Base-by-base conservation (phyloP, 2,888 invertebrate species). In the Operophtera brumata region DNA sequence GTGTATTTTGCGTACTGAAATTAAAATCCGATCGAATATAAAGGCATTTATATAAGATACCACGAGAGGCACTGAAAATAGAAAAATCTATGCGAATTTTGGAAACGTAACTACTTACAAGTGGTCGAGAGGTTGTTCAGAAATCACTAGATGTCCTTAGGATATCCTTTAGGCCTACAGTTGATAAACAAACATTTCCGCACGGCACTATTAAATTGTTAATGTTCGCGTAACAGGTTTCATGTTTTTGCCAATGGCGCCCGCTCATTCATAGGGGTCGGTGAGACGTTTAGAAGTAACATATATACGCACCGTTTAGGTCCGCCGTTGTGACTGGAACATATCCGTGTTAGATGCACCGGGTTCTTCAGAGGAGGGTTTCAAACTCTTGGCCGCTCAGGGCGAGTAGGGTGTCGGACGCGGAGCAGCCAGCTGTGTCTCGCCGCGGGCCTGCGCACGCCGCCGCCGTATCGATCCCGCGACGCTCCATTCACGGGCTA, bases 381-480 rank as follows among this genome's bases (percentile, higher is more conserved):
- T 78, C 81, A 73, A 73, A 70, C 68, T 73, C 78, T 56, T 44
- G 36, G 70, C 76, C 71, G 65, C 74, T 26, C 45, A 35, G 67
- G 65, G 67, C 72, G 70, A 67, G 72, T 69, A 64, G n/a, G 74
- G 66, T 69, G 62, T 72, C 72, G 78, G 71, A 71, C 73, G 80
- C 76, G 73, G 75, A 69, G 46, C 51, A 67, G 73, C 78, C 86
- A 86, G 87, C 89, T 86, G 87, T 77, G 73, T 69, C 64, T 64
- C 66, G 65, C 62, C 59, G 61, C 80, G 80, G 71, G 75, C 81
- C 74, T 88, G 89, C 89, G 89, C 88, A 84, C 77, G 82, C 73
- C 67, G 82, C 73, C 67, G 82, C 77, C 70, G 46, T 83, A 90
- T 89, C 89, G 89, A 89, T 88, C 86, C 78, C 57, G 59, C 65